A percentile compares a stretch with the other conserved stretches of the same genome.
Conservation (phyloP, 2,113 vertebrate species). For the Thermophis baileyi region DNA sequence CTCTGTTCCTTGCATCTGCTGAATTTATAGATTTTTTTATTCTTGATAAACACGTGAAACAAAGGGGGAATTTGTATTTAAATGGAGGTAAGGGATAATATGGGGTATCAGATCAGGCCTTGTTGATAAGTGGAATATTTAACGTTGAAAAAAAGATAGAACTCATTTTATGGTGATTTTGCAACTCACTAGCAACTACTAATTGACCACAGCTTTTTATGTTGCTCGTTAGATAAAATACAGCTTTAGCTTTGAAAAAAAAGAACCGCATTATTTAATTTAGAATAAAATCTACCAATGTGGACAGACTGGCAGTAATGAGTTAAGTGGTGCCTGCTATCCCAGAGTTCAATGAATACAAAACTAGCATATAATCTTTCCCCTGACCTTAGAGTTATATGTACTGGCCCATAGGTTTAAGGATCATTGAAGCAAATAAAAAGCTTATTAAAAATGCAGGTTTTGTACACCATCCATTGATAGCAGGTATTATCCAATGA, state of each 20-base stretch:
- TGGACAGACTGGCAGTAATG: background rate
- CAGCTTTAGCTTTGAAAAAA: background rate
- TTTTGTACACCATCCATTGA: fast-evolving
- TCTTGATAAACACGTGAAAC: background rate
- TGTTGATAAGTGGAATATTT: background rate
- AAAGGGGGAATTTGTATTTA: background rate
- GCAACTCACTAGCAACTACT: background rate
- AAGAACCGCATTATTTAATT: background rate
- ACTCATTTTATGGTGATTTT: background rate
- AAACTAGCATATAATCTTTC: background rate
- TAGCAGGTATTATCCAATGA: background rate
- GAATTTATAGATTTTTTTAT: background rate
- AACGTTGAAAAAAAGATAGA: background rate
- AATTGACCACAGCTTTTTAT: background rate
- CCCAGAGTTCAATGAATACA: background rate
- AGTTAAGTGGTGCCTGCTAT: background rate
- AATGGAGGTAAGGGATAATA: background rate
- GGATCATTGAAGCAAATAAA: background rate
- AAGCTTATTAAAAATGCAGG: background rate
- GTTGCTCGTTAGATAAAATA: background rate
- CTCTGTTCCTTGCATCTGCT: background rate
- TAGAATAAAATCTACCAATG: background rate
- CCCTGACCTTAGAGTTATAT: background rate
- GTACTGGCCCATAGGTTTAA: background rate
- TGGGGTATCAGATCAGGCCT: background rate